Evolutionary conservation across 2,113 vertebrate species (phyloP).

Genomic region (Crocuta crocuta): DNA sequence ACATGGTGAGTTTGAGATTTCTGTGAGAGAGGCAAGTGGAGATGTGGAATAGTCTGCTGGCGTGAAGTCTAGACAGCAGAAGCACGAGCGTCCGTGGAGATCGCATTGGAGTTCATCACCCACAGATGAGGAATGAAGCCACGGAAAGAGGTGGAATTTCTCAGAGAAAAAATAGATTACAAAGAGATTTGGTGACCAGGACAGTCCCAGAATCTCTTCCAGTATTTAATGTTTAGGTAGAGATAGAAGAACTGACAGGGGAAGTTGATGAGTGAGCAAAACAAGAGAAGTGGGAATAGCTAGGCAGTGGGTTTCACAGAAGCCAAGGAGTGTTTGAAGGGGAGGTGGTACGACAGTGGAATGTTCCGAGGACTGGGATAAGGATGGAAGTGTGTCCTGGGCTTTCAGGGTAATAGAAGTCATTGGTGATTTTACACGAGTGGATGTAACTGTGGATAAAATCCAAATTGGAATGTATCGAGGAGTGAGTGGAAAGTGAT

Average conservation of each 20-base stretch:
- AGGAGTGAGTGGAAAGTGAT: neutral
- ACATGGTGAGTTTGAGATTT: neutral
- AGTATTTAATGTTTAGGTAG: neutral
- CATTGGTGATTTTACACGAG: neutral
- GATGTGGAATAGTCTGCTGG: neutral
- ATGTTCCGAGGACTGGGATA: neutral
- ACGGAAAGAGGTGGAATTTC: neutral
- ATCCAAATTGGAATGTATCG: neutral
- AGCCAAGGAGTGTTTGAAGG: neutral
- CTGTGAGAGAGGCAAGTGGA: neutral
- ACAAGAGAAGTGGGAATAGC: neutral
- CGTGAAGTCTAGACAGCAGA: neutral
- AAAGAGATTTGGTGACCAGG: neutral
- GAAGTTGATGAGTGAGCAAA: neutral
- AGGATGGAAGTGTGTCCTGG: neutral
- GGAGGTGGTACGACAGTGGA: neutral
- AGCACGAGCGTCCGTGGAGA: neutral
- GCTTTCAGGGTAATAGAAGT: neutral
- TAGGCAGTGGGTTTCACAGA: neutral
- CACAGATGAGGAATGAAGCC: neutral
- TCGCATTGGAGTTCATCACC: neutral
- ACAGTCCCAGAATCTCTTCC: neutral
- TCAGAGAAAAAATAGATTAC: neutral
- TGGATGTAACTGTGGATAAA: neutral
- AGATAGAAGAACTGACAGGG: neutral